These are phyloP conservation scores for Mionectes macconnelli DNA, from an alignment of 2,113 vertebrate species.

Conservation along the genomic window DNA sequence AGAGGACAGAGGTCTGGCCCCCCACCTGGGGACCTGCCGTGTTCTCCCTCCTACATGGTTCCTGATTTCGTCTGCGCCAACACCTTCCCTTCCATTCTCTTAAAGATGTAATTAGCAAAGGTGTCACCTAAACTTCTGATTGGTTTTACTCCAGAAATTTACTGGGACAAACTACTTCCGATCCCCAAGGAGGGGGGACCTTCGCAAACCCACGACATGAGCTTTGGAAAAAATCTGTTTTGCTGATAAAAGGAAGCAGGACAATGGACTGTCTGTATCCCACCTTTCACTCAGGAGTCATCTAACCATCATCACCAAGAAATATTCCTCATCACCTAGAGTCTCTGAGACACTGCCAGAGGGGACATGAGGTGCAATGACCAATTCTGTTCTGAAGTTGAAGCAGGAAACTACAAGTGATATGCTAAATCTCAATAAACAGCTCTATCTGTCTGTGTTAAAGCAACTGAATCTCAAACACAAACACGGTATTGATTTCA, in stretches of 20 bases:
- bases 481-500: background rate
- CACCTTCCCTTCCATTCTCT: too few relatives aligned
- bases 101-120: too few relatives aligned
- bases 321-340: background rate
- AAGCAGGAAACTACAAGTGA: background rate
- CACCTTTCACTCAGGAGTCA: background rate
- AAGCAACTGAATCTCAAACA: background rate
- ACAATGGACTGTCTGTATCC: background rate
- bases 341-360: background rate
- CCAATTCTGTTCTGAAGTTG: background rate
- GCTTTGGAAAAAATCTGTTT: background rate
- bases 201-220: too few relatives aligned
- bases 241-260: background rate
- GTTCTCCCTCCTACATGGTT: too few relatives aligned
- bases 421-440: background rate
- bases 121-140: too few relatives aligned
- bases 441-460: background rate
- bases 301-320: background rate
- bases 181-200: too few relatives aligned
- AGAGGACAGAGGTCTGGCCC: too few relatives aligned
- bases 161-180: too few relatives aligned
- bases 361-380: accelerated
- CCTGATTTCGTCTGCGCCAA: too few relatives aligned
- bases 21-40: too few relatives aligned
- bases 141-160: too few relatives aligned